Evolutionary conservation across 1,140 invertebrate species (phyloP).

Genomic region (Drosophila tristis): DNA sequence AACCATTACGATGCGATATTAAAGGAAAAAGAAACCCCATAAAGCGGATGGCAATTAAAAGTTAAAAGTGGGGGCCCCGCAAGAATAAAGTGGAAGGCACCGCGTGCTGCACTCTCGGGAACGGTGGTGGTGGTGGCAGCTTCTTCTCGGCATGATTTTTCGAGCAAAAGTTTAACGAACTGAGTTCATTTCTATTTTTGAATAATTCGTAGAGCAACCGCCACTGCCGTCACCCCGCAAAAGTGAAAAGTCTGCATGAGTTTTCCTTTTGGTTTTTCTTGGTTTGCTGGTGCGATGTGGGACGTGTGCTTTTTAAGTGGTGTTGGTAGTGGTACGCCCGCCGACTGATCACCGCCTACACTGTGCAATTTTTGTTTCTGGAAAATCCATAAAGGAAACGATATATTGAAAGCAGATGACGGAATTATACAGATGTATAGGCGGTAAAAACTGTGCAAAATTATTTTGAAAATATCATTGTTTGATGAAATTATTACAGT

Average conservation of each 20-base stretch:
- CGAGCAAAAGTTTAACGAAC: conserved; percentile 84
- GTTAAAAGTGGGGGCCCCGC: conserved; percentile 50
- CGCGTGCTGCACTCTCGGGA: conserved; percentile 40
- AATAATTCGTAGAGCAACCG: conserved; percentile 70
- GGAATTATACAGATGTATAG: conserved; percentile 16
- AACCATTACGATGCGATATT: conserved; percentile 31
- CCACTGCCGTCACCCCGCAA: conserved; percentile 30
- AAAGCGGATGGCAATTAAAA: conserved; percentile 59
- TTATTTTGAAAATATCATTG: conserved; percentile 21
- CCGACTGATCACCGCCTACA: conserved; percentile 70
- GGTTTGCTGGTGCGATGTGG: conserved; percentile 45
- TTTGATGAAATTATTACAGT: neutral
- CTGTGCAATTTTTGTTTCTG: conserved; percentile 69
- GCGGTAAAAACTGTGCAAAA: conserved; percentile 30
- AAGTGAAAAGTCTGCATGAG: conserved; percentile 79
- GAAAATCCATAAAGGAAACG: conserved; percentile 54
- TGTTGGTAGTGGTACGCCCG: conserved; percentile 34
- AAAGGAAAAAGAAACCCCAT: conserved; percentile 37
- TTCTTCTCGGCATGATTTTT: conserved; percentile 65
- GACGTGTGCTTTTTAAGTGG: conserved; percentile 60
- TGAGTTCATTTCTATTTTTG: conserved; percentile 85
- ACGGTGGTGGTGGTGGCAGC: conserved; percentile 6
- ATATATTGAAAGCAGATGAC: conserved; percentile 56
- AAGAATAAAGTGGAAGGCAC: conserved; percentile 41
- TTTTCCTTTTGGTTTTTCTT: conserved; percentile 31